Evolutionary conservation across 2,113 vertebrate species (phyloP), one percentile per base, ranked within the genome.

Genomic region (Ciconia stormi): DNA sequence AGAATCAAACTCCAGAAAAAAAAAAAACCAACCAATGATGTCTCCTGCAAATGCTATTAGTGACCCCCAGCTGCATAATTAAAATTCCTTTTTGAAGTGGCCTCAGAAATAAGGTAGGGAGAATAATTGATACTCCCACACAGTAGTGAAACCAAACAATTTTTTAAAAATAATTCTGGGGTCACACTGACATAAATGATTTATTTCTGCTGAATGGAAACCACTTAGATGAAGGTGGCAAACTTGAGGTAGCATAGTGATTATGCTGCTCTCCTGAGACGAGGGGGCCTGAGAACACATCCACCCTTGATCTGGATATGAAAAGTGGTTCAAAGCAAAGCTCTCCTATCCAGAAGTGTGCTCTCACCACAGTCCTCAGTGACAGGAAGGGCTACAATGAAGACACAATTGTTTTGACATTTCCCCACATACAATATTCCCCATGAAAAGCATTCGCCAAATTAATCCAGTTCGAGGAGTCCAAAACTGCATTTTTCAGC

Each of bases 161-260:
- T 91, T 94, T 95, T 90, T 2, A 50, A 50, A 96, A 94, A 89
- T 72, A 77, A 90, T 91, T 93, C 87, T 92, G 66, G 66, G 93
- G 66, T 90, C 93, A 85, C 80, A 77, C 62, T 94, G 87, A 85
- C 92, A 95, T 85, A 82, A 93, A 82, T 90, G 52, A 95, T 96
- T 95, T 96, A 97, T 86, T 95, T 88, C 71, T 94, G 66, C 84
- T 82, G 78, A 82, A 95, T 95, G 46, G 55, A 97, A 97, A 96
- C 96, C 93, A 94, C 96, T 95, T 77, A 95, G 79, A 93, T 94
- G 92, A 96, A 97, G 95, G 96, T 96, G 87, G 95, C 95, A 96
- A 94, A 85, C 85, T 66, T 91, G 95, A 96, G 92, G 93, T 65
- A 88, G 74, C 78, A 92, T 96, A 94, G 96, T 94, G 96, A 95